Conservation (phyloP, 2,797 vertebrate species). For the Labeo calbasu region DNA sequence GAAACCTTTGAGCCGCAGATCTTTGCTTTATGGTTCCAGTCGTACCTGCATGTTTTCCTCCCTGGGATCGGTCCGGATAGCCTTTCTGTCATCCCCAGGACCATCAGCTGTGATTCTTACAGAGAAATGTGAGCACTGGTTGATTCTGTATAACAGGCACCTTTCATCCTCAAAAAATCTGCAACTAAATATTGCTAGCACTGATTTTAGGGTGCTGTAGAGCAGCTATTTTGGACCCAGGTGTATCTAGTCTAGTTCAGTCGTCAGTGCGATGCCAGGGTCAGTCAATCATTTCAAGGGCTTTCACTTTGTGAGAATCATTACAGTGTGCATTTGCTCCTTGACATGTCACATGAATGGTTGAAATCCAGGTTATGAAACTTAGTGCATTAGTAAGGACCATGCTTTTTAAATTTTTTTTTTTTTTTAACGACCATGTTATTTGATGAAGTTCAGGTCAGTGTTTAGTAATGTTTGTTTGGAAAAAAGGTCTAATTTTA, state of each 20-base stretch:
- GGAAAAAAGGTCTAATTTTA: too few relatives aligned
- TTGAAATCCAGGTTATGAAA: not conserved
- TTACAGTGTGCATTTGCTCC: not conserved
- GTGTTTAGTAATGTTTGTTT: not conserved
- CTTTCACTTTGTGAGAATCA: not conserved
- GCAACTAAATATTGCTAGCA: not conserved
- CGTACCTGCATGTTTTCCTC: constrained; percentile 62
- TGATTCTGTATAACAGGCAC: not conserved
- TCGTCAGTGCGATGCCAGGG: not conserved
- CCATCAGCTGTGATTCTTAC: constrained; percentile 68
- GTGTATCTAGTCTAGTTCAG: not conserved
- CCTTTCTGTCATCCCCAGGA: constrained; percentile 63
- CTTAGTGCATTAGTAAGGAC: not conserved
- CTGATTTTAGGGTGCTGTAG: not conserved
- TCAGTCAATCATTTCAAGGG: not conserved
- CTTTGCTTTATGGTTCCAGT: constrained; percentile 68
- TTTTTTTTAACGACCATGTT: not conserved
- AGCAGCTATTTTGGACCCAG: not conserved
- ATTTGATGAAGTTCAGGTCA: not conserved
- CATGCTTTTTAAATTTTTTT: not conserved
- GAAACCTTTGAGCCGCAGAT: constrained; percentile 41
- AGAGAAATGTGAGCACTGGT: constrained; percentile 65
- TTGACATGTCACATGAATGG: not conserved
- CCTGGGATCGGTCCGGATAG: constrained; percentile 57
- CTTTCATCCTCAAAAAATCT: not conserved